phyloP scores from a whole-genome alignment of 2,113 vertebrate species.

The Oophaga pumilio region DNA sequence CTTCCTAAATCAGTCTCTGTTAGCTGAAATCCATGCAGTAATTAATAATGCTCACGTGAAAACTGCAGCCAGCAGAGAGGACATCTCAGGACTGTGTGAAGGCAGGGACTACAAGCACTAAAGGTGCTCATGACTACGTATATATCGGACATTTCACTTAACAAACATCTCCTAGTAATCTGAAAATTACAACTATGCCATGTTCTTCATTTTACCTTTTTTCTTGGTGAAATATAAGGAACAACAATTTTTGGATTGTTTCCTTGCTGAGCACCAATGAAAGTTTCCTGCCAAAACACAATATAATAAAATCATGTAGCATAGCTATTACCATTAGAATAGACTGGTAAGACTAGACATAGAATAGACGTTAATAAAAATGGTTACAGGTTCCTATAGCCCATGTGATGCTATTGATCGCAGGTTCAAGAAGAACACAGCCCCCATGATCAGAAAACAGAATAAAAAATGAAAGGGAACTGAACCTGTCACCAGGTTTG shows the following conservation, averaged over 20 bases:
- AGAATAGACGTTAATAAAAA: too few relatives aligned
- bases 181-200: neutral
- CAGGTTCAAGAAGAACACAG: too few relatives aligned
- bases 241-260: neutral
- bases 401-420: too few relatives aligned
- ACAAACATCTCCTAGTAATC: neutral
- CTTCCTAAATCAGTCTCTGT: neutral
- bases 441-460: too few relatives aligned
- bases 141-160: neutral
- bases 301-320: neutral
- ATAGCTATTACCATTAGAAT: neutral
- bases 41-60: neutral
- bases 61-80: neutral
- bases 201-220: neutral
- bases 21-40: neutral
- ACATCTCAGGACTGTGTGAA: neutral
- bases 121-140: neutral
- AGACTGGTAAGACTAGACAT: too few relatives aligned
- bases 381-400: too few relatives aligned
- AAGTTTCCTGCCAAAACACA: neutral
- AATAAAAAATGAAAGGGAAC: too few relatives aligned
- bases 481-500: too few relatives aligned
- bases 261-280: neutral
- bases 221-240: neutral
- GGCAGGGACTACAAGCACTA: neutral